A percentile compares a stretch with the other conserved stretches of the same genome.
Conservation (phyloP, 2,797 vertebrate genomes). For the Diglossa cyanea region DNA sequence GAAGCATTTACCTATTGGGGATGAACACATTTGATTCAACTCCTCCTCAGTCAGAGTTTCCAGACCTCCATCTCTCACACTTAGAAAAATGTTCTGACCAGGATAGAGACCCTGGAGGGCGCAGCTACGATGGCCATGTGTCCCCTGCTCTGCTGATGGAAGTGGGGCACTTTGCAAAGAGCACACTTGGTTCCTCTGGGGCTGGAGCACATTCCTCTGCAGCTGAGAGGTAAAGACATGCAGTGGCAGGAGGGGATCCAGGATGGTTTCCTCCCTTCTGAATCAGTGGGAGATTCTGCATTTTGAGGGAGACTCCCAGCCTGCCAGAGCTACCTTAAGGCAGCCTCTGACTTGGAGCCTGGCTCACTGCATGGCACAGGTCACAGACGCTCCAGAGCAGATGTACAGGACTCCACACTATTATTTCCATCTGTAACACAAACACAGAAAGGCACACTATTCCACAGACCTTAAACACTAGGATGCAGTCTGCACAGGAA, state of each 20-base stretch:
- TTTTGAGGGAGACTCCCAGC: not conserved
- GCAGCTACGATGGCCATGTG: rapidly evolving
- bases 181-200: rapidly evolving
- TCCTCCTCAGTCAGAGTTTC: not conserved
- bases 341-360: not conserved
- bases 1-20: rapidly evolving
- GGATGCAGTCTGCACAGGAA: not conserved
- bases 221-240: not conserved
- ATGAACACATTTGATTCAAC: not conserved
- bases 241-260: rapidly evolving
- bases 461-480: not conserved
- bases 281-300: not conserved
- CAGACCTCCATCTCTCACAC: not conserved
- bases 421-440: not conserved
- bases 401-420: rapidly evolving
- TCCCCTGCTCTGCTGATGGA: no score
- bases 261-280: not conserved
- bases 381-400: not conserved
- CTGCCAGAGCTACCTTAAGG: not conserved
- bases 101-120: not conserved
- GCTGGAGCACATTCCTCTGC: not conserved
- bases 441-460: not conserved
- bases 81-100: not conserved
- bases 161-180: not conserved
- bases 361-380: rapidly evolving